Percentiles rank a stretch among this genome's conserved stretches.
Conservation (phyloP, 2,888 invertebrate species). For the Melikaiella ostensackeni region DNA sequence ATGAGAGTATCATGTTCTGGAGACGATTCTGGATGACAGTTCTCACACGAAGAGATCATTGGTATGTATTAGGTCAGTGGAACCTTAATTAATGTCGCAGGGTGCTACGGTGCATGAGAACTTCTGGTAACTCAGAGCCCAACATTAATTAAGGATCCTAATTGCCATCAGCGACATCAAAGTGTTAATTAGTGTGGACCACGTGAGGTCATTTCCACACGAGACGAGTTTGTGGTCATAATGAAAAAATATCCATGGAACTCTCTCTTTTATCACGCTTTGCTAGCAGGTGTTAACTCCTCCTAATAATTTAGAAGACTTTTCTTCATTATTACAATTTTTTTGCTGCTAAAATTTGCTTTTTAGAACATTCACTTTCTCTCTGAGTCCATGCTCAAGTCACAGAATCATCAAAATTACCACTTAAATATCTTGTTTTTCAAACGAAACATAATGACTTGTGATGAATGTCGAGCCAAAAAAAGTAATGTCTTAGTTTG, state of each 20-base stretch:
- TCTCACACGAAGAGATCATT: slow-evolving; percentile 11
- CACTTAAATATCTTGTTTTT: no score
- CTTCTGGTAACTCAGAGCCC: slow-evolving; percentile 27
- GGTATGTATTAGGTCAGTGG: slow-evolving; percentile 5
- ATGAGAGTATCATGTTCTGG: background rate
- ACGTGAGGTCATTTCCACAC: background rate
- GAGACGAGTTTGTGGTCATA: background rate
- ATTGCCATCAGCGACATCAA: slow-evolving; percentile 35
- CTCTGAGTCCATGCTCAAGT: no score
- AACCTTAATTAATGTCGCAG: slow-evolving; percentile 12
- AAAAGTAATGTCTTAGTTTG: no score
- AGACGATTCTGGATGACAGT: background rate
- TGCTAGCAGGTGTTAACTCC: background rate
- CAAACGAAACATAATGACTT: no score
- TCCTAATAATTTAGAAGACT: no score
- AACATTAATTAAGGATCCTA: slow-evolving; percentile 38
- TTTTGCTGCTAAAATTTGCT: no score
- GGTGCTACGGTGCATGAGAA: slow-evolving; percentile 21
- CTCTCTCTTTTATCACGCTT: background rate
- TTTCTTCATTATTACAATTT: no score
- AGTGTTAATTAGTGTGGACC: slow-evolving; percentile 33
- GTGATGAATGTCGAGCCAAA: no score
- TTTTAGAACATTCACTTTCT: no score
- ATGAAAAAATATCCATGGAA: background rate
- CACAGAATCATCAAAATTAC: no score